Conservation (phyloP, 1,140 invertebrate species). For the Pseudomyrmex flavicornis region DNA sequence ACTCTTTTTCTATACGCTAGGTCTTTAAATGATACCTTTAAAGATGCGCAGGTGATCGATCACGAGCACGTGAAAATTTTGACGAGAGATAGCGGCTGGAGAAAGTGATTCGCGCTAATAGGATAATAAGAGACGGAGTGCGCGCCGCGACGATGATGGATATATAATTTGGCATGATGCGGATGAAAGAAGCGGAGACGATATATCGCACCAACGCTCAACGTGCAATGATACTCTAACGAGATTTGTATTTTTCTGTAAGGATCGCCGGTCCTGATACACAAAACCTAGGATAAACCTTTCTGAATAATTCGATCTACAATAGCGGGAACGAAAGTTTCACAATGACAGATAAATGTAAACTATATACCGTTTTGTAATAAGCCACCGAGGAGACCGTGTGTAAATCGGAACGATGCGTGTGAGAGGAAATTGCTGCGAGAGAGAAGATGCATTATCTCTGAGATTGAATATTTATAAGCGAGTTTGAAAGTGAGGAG, state of each 20-base stretch:
- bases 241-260: constrained; percentile 41
- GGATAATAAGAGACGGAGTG: constrained; percentile 36
- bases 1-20: constrained; percentile 59
- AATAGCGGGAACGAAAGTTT: constrained; percentile 30
- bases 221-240: constrained; percentile 21
- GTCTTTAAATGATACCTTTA: constrained; percentile 24
- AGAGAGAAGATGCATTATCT: constrained; percentile 5
- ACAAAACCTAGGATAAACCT: constrained; percentile 12
- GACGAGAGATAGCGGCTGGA: constrained; percentile 27
- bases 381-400: constrained; percentile 9
- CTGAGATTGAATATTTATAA: constrained; percentile 6
- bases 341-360: constrained; percentile 28
- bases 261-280: constrained; percentile 2
- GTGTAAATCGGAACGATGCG: constrained; percentile 42
- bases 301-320: constrained; percentile 10
- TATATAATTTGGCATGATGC: neutral
- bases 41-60: constrained; percentile 21
- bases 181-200: neutral
- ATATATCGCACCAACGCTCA: neutral
- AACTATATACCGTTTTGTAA: constrained; percentile 35
- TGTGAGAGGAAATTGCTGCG: constrained; percentile 41
- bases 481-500: neutral
- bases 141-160: constrained; percentile 14
- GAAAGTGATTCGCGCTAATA: constrained; percentile 50
- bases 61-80: constrained; percentile 9